These are phyloP conservation scores for Noctua janthina DNA, from an alignment of 2,888 invertebrate genomes.

Conservation along the genomic window DNA sequence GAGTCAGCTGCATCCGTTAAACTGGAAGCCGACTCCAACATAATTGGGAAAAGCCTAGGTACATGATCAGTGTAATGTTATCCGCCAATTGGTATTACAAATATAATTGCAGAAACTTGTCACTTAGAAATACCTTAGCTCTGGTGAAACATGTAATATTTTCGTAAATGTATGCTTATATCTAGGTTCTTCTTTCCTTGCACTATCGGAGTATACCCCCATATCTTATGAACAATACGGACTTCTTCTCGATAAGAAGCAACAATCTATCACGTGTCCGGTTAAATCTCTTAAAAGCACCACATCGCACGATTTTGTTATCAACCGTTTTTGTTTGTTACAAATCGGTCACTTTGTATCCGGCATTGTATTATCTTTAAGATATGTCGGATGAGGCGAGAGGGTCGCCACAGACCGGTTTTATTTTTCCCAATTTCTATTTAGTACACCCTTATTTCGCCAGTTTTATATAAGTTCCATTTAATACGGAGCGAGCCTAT, in stretches of 20 bases:
- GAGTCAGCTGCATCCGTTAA: background rate
- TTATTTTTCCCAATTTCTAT: background rate
- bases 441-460: background rate
- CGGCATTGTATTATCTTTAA: background rate
- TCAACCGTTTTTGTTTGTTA: conserved; percentile 24
- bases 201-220: background rate
- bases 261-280: background rate
- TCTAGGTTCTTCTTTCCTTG: background rate
- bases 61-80: background rate
- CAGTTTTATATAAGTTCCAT: background rate
- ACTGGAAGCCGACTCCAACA: background rate
- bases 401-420: background rate
- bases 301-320: conserved; percentile 22
- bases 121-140: background rate
- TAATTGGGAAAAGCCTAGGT: background rate
- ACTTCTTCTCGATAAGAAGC: background rate
- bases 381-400: background rate
- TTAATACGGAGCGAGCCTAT: background rate
- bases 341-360: conserved; percentile 11
- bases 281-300: conserved; percentile 9
- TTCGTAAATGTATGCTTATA: background rate
- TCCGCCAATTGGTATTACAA: background rate
- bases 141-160: background rate
- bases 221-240: background rate
- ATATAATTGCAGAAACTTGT: background rate